A percentile compares a stretch with the other conserved stretches of the same genome.
phyloP scores from a whole-genome alignment of 2,113 vertebrate genomes.

The Conger conger region DNA sequence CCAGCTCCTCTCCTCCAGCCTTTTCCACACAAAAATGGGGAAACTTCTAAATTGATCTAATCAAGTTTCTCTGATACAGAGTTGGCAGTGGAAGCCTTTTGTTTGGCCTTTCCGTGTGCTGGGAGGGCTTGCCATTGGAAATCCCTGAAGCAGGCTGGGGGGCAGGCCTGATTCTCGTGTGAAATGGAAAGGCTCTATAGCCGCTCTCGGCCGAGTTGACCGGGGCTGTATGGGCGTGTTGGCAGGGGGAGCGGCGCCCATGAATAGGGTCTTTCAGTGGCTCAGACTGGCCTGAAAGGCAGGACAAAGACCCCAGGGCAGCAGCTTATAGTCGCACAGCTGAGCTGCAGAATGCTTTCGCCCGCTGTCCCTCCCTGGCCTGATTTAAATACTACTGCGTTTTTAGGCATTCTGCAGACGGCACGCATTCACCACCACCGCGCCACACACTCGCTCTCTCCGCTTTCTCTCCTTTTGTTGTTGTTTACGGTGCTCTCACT shows the following conservation, averaged over 20 bases:
- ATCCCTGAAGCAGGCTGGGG: conserved; percentile 75
- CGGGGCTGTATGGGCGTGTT: conserved; percentile 75
- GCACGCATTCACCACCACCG: conserved; percentile 52
- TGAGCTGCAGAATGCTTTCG: conserved; percentile 66
- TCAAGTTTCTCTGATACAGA: conserved; percentile 67
- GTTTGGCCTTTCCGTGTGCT: conserved; percentile 69
- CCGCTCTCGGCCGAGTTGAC: conserved; percentile 69
- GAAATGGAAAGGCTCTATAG: conserved; percentile 74
- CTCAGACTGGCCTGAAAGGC: conserved; percentile 78
- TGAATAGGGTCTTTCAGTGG: conserved; percentile 79
- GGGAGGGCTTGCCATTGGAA: conserved; percentile 69
- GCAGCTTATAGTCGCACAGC: conserved; percentile 76
- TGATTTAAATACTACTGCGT: conserved; percentile 72
- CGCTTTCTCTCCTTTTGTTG: conserved; percentile 54
- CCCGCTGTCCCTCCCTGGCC: conserved; percentile 40
- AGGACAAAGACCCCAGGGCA: conserved; percentile 77
- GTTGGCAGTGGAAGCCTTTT: conserved; percentile 66
- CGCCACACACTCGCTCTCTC: conserved; percentile 14
- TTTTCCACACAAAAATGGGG: conserved; percentile 52
- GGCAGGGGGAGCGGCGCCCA: conserved; percentile 70
- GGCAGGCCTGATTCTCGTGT: conserved; percentile 76
- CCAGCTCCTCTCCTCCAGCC: conserved; percentile 27
- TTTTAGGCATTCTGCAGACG: conserved; percentile 59
- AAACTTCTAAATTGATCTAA: conserved; percentile 51
- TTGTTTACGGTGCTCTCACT: conserved; percentile 61